Percentiles rank a stretch among this genome's conserved stretches.
Evolutionary conservation across 2,797 vertebrate species (phyloP).

Genomic region (Syngnathus rostellatus): DNA sequence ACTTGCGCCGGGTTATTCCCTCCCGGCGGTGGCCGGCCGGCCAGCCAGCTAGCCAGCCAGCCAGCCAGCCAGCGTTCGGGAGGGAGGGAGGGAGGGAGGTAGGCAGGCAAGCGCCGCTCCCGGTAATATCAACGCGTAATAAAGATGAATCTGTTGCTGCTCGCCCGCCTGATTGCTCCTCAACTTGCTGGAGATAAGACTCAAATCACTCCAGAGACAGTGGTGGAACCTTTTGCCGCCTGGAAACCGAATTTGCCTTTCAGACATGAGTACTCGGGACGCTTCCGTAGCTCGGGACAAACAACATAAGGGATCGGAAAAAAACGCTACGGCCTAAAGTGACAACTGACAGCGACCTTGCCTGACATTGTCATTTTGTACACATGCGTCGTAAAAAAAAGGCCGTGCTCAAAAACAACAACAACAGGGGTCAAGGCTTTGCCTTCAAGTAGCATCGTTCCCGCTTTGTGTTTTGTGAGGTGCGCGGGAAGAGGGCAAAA

Average conservation of each 20-base stretch:
- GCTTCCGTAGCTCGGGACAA: background rate
- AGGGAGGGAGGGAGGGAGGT: conserved; percentile 49
- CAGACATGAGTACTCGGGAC: conserved; percentile 19
- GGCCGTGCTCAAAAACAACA: no score
- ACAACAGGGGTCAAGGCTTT: no score
- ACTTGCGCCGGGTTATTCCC: conserved; percentile 70
- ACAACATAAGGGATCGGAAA: no score
- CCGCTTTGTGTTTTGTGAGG: background rate
- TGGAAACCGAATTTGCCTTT: conserved; percentile 45
- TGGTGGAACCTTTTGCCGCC: conserved; percentile 55
- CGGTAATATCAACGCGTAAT: conserved; percentile 79
- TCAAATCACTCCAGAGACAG: conserved; percentile 76
- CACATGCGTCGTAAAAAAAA: no score
- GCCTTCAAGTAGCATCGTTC: no score
- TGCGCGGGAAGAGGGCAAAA: conserved; percentile 15
- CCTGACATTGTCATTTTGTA: no score
- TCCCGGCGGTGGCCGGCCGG: conserved; percentile 37
- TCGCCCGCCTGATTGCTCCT: conserved; percentile 71
- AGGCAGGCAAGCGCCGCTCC: conserved; percentile 32
- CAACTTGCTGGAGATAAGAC: conserved; percentile 77
- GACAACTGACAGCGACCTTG: no score
- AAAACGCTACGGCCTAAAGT: no score
- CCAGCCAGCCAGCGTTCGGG: background rate
- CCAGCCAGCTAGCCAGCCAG: no score
- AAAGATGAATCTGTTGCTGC: conserved; percentile 81